A percentile compares a stretch with the other conserved stretches of the same genome.
phyloP scores from a whole-genome alignment of 2,113 vertebrate species.

The Heterotilapia buettikoferi region DNA sequence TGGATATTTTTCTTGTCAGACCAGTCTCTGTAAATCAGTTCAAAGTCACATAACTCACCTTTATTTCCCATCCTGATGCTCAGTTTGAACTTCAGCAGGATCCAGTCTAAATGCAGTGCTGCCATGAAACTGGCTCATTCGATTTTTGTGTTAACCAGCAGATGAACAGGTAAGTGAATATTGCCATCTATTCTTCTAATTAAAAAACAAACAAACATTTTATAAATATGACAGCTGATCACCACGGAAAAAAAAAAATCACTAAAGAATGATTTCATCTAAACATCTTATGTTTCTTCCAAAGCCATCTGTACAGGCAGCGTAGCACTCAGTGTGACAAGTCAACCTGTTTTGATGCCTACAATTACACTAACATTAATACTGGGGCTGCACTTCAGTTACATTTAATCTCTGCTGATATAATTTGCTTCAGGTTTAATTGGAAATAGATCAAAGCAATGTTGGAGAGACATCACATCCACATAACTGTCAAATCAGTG shows the following conservation, averaged over 20 bases:
- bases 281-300: not conserved
- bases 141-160: not conserved
- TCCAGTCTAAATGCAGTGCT: not conserved
- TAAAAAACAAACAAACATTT: accelerated
- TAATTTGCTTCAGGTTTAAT: not conserved
- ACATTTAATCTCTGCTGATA: not conserved
- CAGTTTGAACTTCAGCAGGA: not conserved
- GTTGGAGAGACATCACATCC: not conserved
- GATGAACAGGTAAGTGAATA: not conserved
- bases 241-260: not conserved
- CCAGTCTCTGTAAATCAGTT: not conserved
- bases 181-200: not conserved
- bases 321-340: not conserved
- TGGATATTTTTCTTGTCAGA: not conserved
- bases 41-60: not conserved
- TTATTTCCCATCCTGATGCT: not conserved
- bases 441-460: not conserved
- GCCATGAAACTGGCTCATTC: not conserved
- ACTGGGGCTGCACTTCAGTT: not conserved
- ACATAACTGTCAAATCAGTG: not conserved
- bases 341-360: not conserved
- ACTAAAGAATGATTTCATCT: not conserved
- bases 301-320: not conserved
- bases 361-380: not conserved
- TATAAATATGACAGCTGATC: not conserved